phyloP scores from a whole-genome alignment of 2,113 vertebrate species.

The Pachycephala philippinensis region DNA sequence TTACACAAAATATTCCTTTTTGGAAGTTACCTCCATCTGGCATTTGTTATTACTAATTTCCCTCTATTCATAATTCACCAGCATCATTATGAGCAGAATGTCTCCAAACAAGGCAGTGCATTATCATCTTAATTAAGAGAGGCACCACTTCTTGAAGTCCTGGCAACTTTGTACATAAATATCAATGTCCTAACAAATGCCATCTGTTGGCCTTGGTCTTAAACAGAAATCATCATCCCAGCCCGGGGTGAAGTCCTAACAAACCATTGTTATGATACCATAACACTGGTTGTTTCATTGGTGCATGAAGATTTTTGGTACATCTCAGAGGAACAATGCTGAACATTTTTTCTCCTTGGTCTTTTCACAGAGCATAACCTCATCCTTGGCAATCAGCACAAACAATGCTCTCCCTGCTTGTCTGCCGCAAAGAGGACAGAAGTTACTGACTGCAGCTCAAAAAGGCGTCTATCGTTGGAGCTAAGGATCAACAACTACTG shows the following conservation, averaged over 20 bases:
- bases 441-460: neutral
- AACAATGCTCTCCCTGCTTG: neutral
- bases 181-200: constrained; percentile 35
- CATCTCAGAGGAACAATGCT: neutral
- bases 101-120: constrained; percentile 35
- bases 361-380: constrained; percentile 18
- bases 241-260: neutral
- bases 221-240: neutral
- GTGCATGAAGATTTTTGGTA: neutral
- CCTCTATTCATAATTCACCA: constrained; percentile 36
- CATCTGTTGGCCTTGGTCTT: constrained; percentile 6
- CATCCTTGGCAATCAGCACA: neutral
- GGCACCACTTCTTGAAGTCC: constrained; percentile 1
- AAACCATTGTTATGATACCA: constrained; percentile 15
- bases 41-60: constrained; percentile 56
- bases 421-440: neutral
- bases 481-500: neutral
- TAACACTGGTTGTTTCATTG: neutral
- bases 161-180: constrained; percentile 31
- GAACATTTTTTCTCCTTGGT: neutral
- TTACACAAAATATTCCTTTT: constrained; percentile 17
- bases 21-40: constrained; percentile 36
- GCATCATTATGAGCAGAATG: neutral
- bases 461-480: neutral
- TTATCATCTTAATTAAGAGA: constrained; percentile 31